Evolutionary conservation across 2,113 vertebrate genomes (phyloP).

Genomic region (Pseudopipra pipra): DNA sequence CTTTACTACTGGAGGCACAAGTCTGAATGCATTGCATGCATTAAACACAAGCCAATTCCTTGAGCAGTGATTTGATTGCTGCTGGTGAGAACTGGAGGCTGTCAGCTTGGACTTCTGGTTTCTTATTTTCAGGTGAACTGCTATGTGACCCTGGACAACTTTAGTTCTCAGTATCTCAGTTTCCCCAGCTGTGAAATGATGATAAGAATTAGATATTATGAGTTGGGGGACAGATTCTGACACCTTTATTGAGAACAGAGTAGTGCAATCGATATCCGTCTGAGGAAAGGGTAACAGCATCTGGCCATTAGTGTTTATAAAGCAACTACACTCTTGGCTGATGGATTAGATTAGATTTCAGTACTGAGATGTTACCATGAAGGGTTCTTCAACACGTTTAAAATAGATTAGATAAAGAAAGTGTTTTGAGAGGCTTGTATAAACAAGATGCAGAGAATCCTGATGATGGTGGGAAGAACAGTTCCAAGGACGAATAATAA

Average conservation of each 20-base stretch:
- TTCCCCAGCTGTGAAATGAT: neutral
- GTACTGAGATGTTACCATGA: neutral
- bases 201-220: neutral
- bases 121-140: neutral
- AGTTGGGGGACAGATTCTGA: neutral
- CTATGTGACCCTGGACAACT: neutral
- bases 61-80: neutral
- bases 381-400: neutral
- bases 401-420: slow-evolving; percentile 46
- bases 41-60: neutral
- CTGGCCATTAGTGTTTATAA: slow-evolving; percentile 16
- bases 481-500: neutral
- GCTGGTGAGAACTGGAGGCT: neutral
- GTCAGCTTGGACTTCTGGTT: neutral
- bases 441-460: slow-evolving; percentile 20
- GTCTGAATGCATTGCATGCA: neutral
- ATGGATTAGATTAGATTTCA: slow-evolving; percentile 52
- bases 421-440: slow-evolving; percentile 10
- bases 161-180: neutral
- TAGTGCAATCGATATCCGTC: neutral
- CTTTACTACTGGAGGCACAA: neutral
- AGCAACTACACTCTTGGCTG: neutral
- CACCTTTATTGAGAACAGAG: neutral
- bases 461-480: neutral
- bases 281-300: neutral